phyloP scores from a whole-genome alignment of 2,113 vertebrate genomes.

The Micromys minutus region DNA sequence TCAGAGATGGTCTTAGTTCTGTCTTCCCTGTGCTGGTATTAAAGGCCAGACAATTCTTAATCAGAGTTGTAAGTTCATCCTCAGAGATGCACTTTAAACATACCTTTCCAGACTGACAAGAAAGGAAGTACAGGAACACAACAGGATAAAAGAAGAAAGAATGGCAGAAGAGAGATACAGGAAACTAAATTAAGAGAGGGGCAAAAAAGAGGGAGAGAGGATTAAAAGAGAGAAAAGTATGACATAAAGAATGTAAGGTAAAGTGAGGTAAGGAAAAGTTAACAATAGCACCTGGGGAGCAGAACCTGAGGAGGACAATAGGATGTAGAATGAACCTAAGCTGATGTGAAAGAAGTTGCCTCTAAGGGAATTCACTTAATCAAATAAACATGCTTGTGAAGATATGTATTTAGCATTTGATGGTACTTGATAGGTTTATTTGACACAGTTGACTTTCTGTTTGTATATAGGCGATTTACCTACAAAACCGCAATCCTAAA shows the following conservation, averaged over 20 bases:
- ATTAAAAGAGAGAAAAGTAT: no score
- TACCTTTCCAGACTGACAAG: not conserved
- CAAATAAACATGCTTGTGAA: not conserved
- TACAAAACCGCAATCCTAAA: not conserved
- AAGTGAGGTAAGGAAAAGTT: not conserved
- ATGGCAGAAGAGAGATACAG: rapidly evolving
- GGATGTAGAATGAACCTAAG: not conserved
- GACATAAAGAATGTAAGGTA: not conserved
- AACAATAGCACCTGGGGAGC: no score
- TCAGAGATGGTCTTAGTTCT: not conserved
- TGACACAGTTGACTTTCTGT: not conserved
- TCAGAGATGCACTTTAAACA: not conserved
- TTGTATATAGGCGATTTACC: not conserved
- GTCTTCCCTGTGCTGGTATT: not conserved
- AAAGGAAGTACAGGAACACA: not conserved
- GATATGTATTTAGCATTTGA: not conserved
- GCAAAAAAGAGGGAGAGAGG: rapidly evolving
- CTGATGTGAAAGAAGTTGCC: not conserved
- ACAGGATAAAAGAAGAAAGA: no score
- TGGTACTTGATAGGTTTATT: not conserved
- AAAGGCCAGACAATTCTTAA: not conserved
- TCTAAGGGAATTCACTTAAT: not conserved
- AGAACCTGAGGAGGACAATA: not conserved
- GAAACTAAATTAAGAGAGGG: not conserved
- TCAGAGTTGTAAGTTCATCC: not conserved